A percentile compares a stretch with the other conserved stretches of the same genome.
Evolutionary conservation across 1,140 invertebrate genomes (phyloP).

Genomic region (Potamilus streckersoni): DNA sequence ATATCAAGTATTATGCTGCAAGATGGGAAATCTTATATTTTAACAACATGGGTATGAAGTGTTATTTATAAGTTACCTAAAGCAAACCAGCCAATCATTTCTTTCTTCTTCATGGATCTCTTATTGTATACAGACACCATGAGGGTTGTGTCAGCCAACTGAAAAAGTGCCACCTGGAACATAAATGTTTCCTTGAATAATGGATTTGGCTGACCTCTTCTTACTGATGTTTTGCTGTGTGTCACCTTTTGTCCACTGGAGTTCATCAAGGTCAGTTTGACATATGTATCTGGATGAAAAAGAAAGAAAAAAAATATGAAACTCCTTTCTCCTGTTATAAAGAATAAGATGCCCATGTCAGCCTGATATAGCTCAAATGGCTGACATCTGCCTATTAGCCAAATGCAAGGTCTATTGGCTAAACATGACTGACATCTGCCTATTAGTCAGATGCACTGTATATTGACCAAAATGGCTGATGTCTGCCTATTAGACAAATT

Average conservation of each 20-base stretch:
- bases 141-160: slow-evolving; percentile 93
- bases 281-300: slow-evolving; percentile 83
- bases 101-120: slow-evolving; percentile 92
- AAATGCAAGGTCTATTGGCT: too few relatives aligned
- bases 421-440: too few relatives aligned
- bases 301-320: neutral
- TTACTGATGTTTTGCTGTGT: slow-evolving; percentile 88
- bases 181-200: slow-evolving; percentile 96
- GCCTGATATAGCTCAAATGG: too few relatives aligned
- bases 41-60: neutral
- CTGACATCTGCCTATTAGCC: too few relatives aligned
- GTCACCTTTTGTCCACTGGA: slow-evolving; percentile 93
- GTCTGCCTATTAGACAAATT: too few relatives aligned
- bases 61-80: slow-evolving; percentile 70
- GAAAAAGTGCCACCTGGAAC: slow-evolving; percentile 95
- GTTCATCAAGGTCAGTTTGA: slow-evolving; percentile 90
- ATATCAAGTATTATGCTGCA: too few relatives aligned
- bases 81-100: slow-evolving; percentile 97
- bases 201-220: slow-evolving; percentile 92
- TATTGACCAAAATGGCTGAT: too few relatives aligned
- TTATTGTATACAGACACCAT: slow-evolving; percentile 94
- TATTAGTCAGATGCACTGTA: too few relatives aligned
- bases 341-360: too few relatives aligned
- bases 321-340: neutral
- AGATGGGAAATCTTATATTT: too few relatives aligned